phyloP scores from a whole-genome alignment of 2,113 vertebrate species.

The Trogon melanurus region DNA sequence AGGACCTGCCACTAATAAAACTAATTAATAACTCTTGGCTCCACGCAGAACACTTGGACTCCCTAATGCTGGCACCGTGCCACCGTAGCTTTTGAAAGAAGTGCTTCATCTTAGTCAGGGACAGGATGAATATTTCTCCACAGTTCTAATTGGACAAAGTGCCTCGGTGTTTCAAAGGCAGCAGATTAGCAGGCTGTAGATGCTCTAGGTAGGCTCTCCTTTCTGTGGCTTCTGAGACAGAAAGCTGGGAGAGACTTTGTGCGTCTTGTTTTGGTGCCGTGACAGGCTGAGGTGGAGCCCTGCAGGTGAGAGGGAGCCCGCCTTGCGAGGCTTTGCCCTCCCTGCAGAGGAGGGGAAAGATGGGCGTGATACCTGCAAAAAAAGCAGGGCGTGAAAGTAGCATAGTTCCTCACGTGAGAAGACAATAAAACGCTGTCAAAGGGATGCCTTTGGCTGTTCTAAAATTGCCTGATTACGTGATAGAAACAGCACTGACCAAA shows the following conservation, averaged over 20 bases:
- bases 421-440: neutral
- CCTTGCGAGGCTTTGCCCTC: neutral
- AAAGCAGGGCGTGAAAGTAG: neutral
- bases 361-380: neutral
- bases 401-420: accelerated
- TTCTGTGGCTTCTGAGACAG: neutral
- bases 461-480: neutral
- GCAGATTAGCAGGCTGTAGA: slow-evolving; percentile 75
- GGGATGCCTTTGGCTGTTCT: neutral
- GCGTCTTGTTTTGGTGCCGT: neutral
- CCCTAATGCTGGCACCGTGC: slow-evolving; percentile 80
- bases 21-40: slow-evolving; percentile 93
- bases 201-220: slow-evolving; percentile 41
- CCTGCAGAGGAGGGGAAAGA: neutral
- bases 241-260: neutral
- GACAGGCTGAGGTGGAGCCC: neutral
- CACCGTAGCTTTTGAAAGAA: slow-evolving; percentile 86
- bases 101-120: slow-evolving; percentile 93
- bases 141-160: slow-evolving; percentile 95
- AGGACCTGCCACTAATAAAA: slow-evolving; percentile 87
- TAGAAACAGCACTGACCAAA: slow-evolving; percentile 18
- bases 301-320: accelerated
- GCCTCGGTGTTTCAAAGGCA: slow-evolving; percentile 83
- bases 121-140: slow-evolving; percentile 88
- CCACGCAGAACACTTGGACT: slow-evolving; percentile 80